Base-by-base conservation (phyloP, 2,888 invertebrate species). In the Limnephilus lunatus region DNA sequence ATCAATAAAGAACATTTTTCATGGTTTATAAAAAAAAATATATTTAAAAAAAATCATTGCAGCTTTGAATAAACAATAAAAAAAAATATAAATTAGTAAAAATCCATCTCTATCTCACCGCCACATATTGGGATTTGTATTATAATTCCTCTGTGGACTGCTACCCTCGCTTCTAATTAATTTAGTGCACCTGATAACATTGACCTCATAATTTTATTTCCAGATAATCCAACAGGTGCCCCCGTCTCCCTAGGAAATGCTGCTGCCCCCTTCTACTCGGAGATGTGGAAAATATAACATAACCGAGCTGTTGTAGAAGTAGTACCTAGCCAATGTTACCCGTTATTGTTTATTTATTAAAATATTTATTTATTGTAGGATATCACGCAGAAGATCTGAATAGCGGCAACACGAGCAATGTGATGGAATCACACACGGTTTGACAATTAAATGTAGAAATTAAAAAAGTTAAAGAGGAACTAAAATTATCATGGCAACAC, bases 171-270 rank as follows among this genome's bases (percentile, higher is more conserved):
- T 19, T 68, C 53, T 53, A 4, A 68, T 25, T 68, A 15, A 25
- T 68, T 68, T 4, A 68, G 7, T 68, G 53, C 25, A 68, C 25
- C 68, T 25, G 25, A 68, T 68, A 68, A 68, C n/a, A 68, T 68
- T 68, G 2, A 68, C 9, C 25, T n/a, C 25, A n/a, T 81, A 32
- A 90, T 80, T 19, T 80, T 83, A 14, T 83, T 93, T 93, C 35
- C 87, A 93, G 93, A 93, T 93, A 44, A 93, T 93, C 31, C 93
- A 93, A 12, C 92, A 92, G 82, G 93, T 92, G n/a, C 93, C 93
- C 11, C 93, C 92, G 14, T 93, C 93, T 39, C 93, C 93, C 14
- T 93, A 80, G 35, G 88, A 31, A 25, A 25, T 31, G 68, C 53
- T 12, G n/a, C 88, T 80, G 19, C 25, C 25, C 39, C 35, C 25